Base-by-base conservation (phyloP, 92 coral and sea anemone genomes). In the Parazoanthus darwini region DNA sequence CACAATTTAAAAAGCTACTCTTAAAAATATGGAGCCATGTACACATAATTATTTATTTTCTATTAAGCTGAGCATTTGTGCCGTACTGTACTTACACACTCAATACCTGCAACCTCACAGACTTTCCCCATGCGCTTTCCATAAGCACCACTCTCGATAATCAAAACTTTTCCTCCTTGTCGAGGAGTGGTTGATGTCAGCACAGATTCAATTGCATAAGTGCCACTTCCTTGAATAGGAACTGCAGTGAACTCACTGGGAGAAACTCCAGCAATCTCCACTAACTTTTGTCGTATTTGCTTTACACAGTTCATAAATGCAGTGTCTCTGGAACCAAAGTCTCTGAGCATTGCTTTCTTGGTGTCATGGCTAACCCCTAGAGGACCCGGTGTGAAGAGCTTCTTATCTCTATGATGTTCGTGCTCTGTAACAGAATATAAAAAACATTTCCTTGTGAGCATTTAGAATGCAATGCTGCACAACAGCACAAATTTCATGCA, bases 371-470 rank as follows among this genome's bases (percentile, higher is more conserved):
- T 94, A 18, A 95, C 94, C 15, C 96, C 95, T 0, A 97, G 95
- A 2, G 99, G 99, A 38, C 99, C 99, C 20, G 99, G 99, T 54
- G 99, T 97, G 73, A 95, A 97, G 36, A 97, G 90, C 92, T 97
- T 97, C 86, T 97, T 97, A 85, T 94, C 99, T 78, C 88, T 93
- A 72, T 80, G 90, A 51, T 89, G 93, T 23, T 85, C 90, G 75
- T 56, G 50, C 84, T 63, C 77, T 82, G 13, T 18, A 54, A 70
- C 8, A 63, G 38, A 74, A 43, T 37, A 25, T 4, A 73, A 29
- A 10, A 10, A 37, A 1, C 29, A 39, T 18, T 3, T 39, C 22
- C 7, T 74, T 36, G 1, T 74, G 4, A 39, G 39, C 39, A 73
- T 73, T 6, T 73, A 35, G 43, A 73, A 35, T 29, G 42, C 20